These are phyloP conservation scores for Proteles cristata DNA, from an alignment of 2,113 vertebrate genomes.

Conservation along the genomic window DNA sequence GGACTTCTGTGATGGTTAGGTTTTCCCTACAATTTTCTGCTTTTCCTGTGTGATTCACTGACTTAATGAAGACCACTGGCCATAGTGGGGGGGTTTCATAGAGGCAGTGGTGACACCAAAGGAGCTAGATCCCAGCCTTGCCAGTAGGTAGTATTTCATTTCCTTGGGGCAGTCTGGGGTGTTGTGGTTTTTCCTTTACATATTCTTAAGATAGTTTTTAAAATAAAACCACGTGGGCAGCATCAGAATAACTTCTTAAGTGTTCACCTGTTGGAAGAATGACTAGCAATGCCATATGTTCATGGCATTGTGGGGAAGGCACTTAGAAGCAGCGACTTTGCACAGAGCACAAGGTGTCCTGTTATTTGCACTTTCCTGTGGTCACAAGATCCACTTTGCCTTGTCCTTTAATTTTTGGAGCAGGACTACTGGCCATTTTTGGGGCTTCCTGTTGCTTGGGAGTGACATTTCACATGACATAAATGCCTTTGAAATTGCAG, in stretches of 20 bases:
- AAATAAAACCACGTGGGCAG: not conserved
- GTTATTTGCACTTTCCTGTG: not conserved
- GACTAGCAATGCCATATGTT: not conserved
- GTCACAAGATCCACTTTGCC: slow-evolving; percentile 46
- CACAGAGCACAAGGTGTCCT: not conserved
- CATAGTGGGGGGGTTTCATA: not conserved
- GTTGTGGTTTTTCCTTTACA: slow-evolving; percentile 8
- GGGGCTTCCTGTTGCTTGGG: slow-evolving; percentile 4
- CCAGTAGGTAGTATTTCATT: not conserved
- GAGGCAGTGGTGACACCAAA: not conserved
- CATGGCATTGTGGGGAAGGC: not conserved
- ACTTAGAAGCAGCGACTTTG: not conserved
- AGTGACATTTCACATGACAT: slow-evolving; percentile 20
- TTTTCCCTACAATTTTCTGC: not conserved
- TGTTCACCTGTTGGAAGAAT: slow-evolving; percentile 54
- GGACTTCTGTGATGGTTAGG: not conserved
- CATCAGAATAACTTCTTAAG: slow-evolving; percentile 17
- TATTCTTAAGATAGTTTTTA: not conserved
- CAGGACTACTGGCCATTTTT: slow-evolving; percentile 37
- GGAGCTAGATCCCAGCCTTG: not conserved
- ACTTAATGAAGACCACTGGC: not conserved
- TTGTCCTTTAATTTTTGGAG: slow-evolving; percentile 36
- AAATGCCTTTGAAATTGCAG: slow-evolving; percentile 43
- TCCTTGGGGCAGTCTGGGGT: not conserved
- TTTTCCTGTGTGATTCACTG: not conserved